Evolutionary conservation across 2,888 invertebrate species (phyloP).

Genomic region (Gastrophysa polygoni): DNA sequence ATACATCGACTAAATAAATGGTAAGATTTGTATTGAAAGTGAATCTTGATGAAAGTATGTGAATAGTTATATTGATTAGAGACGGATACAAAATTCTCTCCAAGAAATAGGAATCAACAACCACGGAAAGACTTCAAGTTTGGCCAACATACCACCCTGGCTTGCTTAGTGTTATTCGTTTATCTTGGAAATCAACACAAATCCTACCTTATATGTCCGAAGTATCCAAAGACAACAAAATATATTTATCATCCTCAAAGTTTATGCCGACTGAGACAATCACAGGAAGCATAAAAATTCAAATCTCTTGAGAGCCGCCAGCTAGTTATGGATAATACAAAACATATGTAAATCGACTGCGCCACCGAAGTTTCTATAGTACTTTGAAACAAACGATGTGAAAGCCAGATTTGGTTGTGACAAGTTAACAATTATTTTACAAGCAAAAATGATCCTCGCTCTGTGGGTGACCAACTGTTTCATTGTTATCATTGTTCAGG

Average conservation of each 20-base stretch:
- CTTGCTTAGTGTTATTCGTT: too few relatives aligned
- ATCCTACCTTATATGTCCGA: too few relatives aligned
- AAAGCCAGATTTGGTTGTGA: neutral
- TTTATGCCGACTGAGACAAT: neutral
- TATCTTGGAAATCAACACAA: too few relatives aligned
- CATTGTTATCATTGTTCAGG: neutral
- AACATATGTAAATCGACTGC: slow-evolving; percentile 31
- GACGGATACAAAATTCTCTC: too few relatives aligned
- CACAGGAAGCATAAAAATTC: slow-evolving; percentile 1
- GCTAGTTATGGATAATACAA: slow-evolving; percentile 22
- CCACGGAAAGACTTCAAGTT: too few relatives aligned
- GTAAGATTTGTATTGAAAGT: too few relatives aligned
- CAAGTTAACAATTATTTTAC: slow-evolving; percentile 19
- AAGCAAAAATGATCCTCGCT: slow-evolving; percentile 11
- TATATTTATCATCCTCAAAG: neutral
- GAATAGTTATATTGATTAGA: too few relatives aligned
- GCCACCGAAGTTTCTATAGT: slow-evolving; percentile 6
- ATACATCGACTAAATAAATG: too few relatives aligned
- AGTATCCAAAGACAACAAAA: neutral
- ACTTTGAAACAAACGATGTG: neutral
- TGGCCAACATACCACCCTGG: too few relatives aligned
- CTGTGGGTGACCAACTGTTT: slow-evolving; percentile 8
- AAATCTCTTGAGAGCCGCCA: neutral
- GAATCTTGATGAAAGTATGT: too few relatives aligned
- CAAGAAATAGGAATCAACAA: too few relatives aligned